Evolutionary conservation across 2,888 invertebrate genomes (phyloP).

Genomic region (Spilosoma lubricipeda): DNA sequence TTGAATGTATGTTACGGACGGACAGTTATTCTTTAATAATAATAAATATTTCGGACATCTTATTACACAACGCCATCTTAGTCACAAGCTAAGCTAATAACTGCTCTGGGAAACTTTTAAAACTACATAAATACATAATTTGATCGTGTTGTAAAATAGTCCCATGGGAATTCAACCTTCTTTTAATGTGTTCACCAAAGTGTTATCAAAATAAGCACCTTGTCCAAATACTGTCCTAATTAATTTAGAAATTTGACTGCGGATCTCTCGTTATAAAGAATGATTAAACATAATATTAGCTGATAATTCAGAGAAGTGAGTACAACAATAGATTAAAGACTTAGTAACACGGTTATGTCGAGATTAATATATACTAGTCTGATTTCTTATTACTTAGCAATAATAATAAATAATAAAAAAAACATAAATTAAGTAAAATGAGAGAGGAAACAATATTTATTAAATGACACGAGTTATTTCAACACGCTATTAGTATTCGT

Average conservation of each 20-base stretch:
- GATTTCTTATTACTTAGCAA: neutral
- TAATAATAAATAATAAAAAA: neutral
- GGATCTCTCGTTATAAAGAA: neutral
- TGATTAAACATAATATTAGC: neutral
- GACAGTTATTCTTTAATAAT: no score
- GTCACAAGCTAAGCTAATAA: no score
- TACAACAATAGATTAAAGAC: neutral
- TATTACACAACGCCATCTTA: no score
- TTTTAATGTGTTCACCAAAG: slow-evolving; percentile 15
- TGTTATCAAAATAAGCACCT: no score
- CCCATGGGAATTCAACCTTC: slow-evolving; percentile 32
- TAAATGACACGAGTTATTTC: slow-evolving; percentile 21
- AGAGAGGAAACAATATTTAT: slow-evolving; percentile 21
- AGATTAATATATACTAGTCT: neutral
- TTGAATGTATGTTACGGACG: neutral
- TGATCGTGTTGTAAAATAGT: slow-evolving; percentile 8
- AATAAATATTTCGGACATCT: no score
- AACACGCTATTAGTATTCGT: slow-evolving; percentile 41
- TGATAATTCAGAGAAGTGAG: neutral
- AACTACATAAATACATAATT: neutral
- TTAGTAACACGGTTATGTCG: neutral
- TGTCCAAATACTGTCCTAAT: neutral
- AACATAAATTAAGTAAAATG: neutral
- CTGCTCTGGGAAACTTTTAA: slow-evolving; percentile 26
- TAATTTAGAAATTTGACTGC: neutral